phyloP scores from a whole-genome alignment of 2,113 vertebrate genomes.

The Trogon surrucura region DNA sequence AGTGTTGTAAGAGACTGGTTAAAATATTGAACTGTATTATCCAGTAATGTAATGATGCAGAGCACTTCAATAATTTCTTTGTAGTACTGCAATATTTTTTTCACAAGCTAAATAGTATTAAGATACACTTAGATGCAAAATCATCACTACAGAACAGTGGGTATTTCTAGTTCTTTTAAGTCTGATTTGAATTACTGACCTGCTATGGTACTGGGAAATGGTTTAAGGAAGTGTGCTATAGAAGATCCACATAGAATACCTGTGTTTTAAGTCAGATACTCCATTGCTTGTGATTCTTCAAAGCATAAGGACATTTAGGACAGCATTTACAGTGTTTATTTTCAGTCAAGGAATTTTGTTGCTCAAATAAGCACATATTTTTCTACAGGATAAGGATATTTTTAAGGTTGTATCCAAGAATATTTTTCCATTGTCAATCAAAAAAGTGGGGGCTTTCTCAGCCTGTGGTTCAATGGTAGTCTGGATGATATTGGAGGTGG shows the following conservation, averaged over 20 bases:
- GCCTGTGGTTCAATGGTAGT: not conserved
- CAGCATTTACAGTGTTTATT: not conserved
- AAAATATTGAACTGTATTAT: not conserved
- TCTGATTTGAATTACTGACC: not conserved
- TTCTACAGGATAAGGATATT: too few species aligned
- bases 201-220: not conserved
- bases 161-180: not conserved
- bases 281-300: not conserved
- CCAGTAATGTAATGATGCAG: not conserved
- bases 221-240: not conserved
- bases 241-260: not conserved
- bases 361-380: not conserved
- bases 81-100: not conserved
- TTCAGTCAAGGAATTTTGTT: not conserved
- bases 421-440: not conserved
- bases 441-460: not conserved
- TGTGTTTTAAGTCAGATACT: not conserved
- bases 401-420: too few species aligned
- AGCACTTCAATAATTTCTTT: not conserved
- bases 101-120: not conserved
- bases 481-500: not conserved
- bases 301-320: not conserved
- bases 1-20: not conserved
- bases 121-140: not conserved
- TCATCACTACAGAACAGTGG: not conserved